Base-by-base conservation (phyloP, 2,797 vertebrate species). In the Alca torda region DNA sequence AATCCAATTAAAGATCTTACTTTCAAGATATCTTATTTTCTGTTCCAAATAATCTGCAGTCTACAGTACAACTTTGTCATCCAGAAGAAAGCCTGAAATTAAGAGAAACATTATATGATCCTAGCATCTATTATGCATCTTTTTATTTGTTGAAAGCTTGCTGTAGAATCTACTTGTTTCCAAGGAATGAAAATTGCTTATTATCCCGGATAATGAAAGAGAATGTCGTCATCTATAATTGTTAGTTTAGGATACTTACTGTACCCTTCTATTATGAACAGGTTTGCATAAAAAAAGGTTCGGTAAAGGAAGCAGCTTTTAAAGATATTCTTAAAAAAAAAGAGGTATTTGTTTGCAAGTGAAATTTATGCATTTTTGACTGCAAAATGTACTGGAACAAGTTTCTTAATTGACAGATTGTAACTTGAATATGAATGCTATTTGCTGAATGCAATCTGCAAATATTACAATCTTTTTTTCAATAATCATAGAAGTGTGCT, bases 181-280 rank as follows among this genome's bases (percentile, higher is more conserved):
- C 48, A 96, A 86, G 93, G 93, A 90, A 95, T 88, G 79, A 97
- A 97, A 97, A 97, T 96, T 88, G 82, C 70, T 95, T 94, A 65
- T 97, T 97, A 97, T 94, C 75, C 79, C 0, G 4, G 84, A 88
- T 91, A 96, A 97, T 96, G 93, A 95, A 96, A 90, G 92, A 90
- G 84, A 96, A 97, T 87, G 43, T 95, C 77, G 7, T 81, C 82
- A 91, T 97, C 72, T 95, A 4, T 97, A 97, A 92, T 96, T 96
- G 81, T 96, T 96, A 95, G 88, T 89, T 96, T 84, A 94, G 81
- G 56, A 72, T 93, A 90, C 35, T 83, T 97, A 65, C 68, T 78
- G 45, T 93, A 81, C 65, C 50, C 85, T 97, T 91, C 84, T 84
- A 87, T 96, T 96, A 84, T 90, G 95, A 96, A 95, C 41, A 37